Evolutionary conservation across 2,113 vertebrate genomes (phyloP), one percentile per base, ranked within the genome.

Genomic region (Heteronetta atricapilla): DNA sequence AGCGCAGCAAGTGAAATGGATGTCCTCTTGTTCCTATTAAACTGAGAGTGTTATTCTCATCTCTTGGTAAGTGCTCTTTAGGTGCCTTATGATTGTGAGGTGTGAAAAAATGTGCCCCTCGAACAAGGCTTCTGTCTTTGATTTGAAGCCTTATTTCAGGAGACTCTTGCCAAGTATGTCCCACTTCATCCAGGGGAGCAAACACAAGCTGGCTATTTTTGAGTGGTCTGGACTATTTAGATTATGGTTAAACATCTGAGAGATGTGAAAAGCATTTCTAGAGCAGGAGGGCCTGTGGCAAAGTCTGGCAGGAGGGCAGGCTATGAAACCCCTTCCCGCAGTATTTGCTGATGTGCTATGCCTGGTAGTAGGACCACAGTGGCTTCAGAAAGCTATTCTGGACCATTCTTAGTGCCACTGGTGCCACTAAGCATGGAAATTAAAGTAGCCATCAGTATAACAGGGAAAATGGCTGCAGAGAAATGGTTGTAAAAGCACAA

Each of bases 231-330:
- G 21, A 40, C 77, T 92, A 76, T 93, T 94, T 82, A 93, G 81
- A 89, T 89, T 89, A 81, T 82, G 90, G 91, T 73, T 89, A 92
- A 96, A 96, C 69, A 92, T 63, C 89, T 16, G 29, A 55, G 81
- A 85, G 66, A 56, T 31, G 40, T 62, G 62, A 72, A 91, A 92
- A 85, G 21, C 42, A 53, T 53, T 83, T 69, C 56, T 79, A 55
- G 44, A 84, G 58, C 12, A 74, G 55, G 3, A 56, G n/a, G 58
- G 52, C 33, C 77, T 68, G 58, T 46, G 52, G 33, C 3, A 5
- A 77, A 55, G 59, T 70, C 85, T 80, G 53, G 80, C 59, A 34
- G 59, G 63, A 93, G 72, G 33, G 53, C 38, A 85, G 85, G 29
- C 66, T 82, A 8, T 6, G 72, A 64, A 94, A 36, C 38, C 14